phyloP scores from a whole-genome alignment of 1,140 invertebrate species.

The Dysdera silvatica region DNA sequence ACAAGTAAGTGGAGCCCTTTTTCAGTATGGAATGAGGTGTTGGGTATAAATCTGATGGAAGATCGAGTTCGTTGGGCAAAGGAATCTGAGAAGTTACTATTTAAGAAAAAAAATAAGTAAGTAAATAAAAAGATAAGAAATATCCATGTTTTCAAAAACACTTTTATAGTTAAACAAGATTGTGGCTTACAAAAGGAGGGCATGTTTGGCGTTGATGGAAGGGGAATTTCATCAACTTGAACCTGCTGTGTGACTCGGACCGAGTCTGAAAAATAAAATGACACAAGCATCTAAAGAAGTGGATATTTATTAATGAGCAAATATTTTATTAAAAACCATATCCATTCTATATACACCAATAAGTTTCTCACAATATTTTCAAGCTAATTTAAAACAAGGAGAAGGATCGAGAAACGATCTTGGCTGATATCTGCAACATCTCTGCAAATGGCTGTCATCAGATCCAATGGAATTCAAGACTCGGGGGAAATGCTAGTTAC shows the following conservation, averaged over 20 bases:
- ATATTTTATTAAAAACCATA: too few relatives aligned
- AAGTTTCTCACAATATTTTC: too few relatives aligned
- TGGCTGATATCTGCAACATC: too few relatives aligned
- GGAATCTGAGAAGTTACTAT: constrained; percentile 62
- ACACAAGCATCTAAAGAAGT: constrained; percentile 7
- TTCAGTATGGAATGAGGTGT: constrained; percentile 59
- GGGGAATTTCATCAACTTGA: constrained; percentile 91
- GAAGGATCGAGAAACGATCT: too few relatives aligned
- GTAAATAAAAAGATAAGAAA: neutral
- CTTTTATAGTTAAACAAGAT: too few relatives aligned
- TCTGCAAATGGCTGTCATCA: too few relatives aligned
- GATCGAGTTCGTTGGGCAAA: constrained; percentile 59
- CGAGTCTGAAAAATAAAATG: constrained; percentile 56
- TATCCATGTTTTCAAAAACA: neutral
- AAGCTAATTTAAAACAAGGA: too few relatives aligned
- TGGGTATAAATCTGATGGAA: constrained; percentile 43
- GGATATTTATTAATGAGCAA: neutral
- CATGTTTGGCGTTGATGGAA: constrained; percentile 56
- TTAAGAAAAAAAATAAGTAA: constrained; percentile 6
- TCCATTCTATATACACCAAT: too few relatives aligned
- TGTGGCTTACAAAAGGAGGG: constrained; percentile 31
- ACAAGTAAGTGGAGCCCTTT: constrained; percentile 50
- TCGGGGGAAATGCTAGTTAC: too few relatives aligned
- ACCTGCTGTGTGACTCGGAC: constrained; percentile 88
- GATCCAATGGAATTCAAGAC: too few relatives aligned